phyloP scores from a whole-genome alignment of 30 jellyfish, hydroid and myxozoan genomes.

The Pelagia noctiluca region DNA sequence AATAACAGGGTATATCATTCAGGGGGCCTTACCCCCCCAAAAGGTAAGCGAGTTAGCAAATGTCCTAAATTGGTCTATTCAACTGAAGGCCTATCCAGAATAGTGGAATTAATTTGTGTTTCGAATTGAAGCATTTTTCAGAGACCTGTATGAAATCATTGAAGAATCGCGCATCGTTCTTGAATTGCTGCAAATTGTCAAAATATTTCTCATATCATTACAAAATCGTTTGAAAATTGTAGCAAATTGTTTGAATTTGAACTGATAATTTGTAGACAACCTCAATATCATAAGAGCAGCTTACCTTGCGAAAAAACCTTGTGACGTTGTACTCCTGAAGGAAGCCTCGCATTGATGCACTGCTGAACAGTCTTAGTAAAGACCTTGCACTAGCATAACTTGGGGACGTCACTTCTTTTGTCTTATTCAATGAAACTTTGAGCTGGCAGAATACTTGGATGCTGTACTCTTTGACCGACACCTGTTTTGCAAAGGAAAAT shows the following conservation, averaged over 20 bases:
- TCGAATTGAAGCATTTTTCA: not conserved
- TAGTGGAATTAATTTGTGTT: too few relatives aligned
- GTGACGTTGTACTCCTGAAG: conserved; percentile 80
- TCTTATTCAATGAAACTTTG: not conserved
- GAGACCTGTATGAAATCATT: not conserved
- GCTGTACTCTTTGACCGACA: conserved; percentile 7
- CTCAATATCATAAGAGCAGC: not conserved
- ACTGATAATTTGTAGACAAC: not conserved
- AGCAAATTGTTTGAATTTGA: not conserved
- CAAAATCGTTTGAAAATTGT: not conserved
- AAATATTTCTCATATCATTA: too few relatives aligned
- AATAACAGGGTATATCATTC: too few relatives aligned
- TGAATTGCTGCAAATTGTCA: not conserved
- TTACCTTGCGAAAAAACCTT: conserved; percentile 70
- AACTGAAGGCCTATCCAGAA: too few relatives aligned
- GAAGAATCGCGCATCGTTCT: not conserved
- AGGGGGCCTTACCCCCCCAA: too few relatives aligned
- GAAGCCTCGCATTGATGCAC: conserved; percentile 78
- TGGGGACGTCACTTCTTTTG: not conserved
- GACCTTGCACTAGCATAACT: conserved; percentile 47
- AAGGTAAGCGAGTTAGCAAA: too few relatives aligned
- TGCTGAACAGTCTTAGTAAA: conserved; percentile 50
- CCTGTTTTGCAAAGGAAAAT: too few relatives aligned
- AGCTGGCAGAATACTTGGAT: conserved; percentile 56
- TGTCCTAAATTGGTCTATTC: too few relatives aligned